A percentile compares a stretch with the other conserved stretches of the same genome.
phyloP scores from a whole-genome alignment of 2,888 invertebrate genomes.

The Drosophila nr. fundita region DNA sequence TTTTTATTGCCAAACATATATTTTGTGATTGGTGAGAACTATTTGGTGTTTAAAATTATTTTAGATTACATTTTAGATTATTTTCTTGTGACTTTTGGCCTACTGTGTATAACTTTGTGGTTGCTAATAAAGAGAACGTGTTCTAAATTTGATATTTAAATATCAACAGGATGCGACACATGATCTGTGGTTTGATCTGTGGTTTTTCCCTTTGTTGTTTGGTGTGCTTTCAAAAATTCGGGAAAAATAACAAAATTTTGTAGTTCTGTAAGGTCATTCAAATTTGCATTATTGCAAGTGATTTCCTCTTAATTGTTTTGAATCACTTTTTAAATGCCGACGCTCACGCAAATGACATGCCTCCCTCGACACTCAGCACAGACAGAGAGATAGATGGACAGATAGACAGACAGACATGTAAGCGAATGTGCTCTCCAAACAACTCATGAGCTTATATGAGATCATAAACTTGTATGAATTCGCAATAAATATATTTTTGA shows the following conservation, averaged over 20 bases:
- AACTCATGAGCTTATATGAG: slow-evolving; percentile 47
- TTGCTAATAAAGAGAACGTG: slow-evolving; percentile 13
- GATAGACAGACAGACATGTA: slow-evolving; percentile 41
- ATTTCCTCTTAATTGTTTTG: slow-evolving; percentile 59
- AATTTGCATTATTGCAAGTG: slow-evolving; percentile 31
- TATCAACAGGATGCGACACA: slow-evolving; percentile 35
- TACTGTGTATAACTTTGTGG: slow-evolving; percentile 29
- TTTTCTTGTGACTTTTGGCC: not conserved
- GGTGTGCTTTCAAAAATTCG: slow-evolving; percentile 8
- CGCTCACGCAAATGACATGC: slow-evolving; percentile 39
- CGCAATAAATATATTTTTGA: slow-evolving; percentile 44
- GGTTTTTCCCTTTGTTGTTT: slow-evolving; percentile 25
- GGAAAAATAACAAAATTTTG: slow-evolving; percentile 16
- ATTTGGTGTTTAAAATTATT: not conserved
- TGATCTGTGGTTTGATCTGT: not conserved
- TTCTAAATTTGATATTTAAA: slow-evolving; percentile 29
- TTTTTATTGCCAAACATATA: not conserved
- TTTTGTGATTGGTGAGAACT: slow-evolving; percentile 1
- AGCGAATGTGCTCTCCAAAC: slow-evolving; percentile 27
- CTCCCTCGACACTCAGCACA: slow-evolving; percentile 17
- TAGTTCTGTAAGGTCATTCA: slow-evolving; percentile 38
- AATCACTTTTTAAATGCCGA: slow-evolving; percentile 51
- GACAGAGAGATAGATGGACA: not conserved
- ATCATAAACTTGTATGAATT: slow-evolving; percentile 28
- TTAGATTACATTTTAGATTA: not conserved